These are phyloP conservation scores for Anthophora plumipes DNA, from an alignment of 2,888 invertebrate genomes.

Conservation along the genomic window DNA sequence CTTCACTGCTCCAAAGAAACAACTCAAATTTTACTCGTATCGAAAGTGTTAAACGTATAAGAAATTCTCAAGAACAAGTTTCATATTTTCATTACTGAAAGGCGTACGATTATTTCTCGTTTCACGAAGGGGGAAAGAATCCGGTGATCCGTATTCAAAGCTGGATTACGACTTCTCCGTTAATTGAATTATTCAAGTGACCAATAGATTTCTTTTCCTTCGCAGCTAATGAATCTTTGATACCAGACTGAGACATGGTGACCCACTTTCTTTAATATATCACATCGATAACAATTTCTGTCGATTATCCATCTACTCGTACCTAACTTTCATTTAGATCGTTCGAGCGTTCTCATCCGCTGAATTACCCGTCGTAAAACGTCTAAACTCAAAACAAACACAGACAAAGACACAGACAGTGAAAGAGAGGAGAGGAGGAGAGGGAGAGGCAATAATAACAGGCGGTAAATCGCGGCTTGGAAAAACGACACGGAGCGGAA, in stretches of 20 bases:
- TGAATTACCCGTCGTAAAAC: too few relatives aligned
- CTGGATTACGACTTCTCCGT: neutral
- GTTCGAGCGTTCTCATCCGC: neutral
- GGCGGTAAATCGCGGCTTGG: neutral
- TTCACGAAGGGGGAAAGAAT: neutral
- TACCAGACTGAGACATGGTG: constrained; percentile 9
- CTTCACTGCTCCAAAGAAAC: too few relatives aligned
- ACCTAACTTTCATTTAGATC: neutral
- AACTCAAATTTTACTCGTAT: too few relatives aligned
- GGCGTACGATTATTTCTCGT: neutral
- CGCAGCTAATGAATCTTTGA: constrained; percentile 6
- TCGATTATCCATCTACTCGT: neutral
- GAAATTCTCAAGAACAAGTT: neutral
- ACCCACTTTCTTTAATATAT: constrained; percentile 11
- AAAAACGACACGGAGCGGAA: neutral
- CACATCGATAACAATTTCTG: neutral
- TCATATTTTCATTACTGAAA: neutral
- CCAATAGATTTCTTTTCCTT: neutral
- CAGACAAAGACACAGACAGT: too few relatives aligned
- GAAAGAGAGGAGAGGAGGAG: too few relatives aligned
- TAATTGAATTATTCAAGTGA: constrained; percentile 25
- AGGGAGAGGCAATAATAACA: neutral
- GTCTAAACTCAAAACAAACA: too few relatives aligned
- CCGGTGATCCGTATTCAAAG: neutral
- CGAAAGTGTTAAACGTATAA: too few relatives aligned